Evolutionary conservation across 2,888 invertebrate genomes (phyloP), one percentile per base, ranked within the genome.

Genomic region (Mimumesa dahlbomi): DNA sequence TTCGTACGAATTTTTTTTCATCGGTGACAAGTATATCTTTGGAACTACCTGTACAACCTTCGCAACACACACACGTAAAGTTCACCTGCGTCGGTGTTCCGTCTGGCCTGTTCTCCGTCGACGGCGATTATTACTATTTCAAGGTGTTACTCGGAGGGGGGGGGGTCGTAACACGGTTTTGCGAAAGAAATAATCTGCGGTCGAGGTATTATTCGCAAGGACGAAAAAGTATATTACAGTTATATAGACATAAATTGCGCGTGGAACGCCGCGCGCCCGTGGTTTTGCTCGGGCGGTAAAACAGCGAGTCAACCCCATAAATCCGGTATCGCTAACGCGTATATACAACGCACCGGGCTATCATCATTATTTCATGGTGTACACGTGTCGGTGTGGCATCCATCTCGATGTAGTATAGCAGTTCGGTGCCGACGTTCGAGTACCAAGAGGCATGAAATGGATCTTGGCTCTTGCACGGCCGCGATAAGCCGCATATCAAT

Each of bases 401-500:
- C n/a, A 13, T 25, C 48, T 6, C 25, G 25, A 25, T 3, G 7
- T 25, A 25, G 16, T 61, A 22, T 18, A 25, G 4, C 29, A 25
- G 40, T 48, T 54, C 45, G 36, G 29, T 59, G 59, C 46, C 56
- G 61, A 56, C 57, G 38, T n/a, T 40, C 34, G 56, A 21, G 40
- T 14, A 63, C 52, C 22, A 22, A 54, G 64, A 59, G 46, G 9
- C 49, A 48, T 45, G 72, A 70, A 78, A 75, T 70, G 70, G 66
- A 70, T 73, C 70, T 62, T 43, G 63, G 65, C 36, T 42, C 53
- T 65, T 48, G 53, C 59, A 18, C 48, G 40, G 42, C 42, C 58
- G 42, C 65, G 73, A 76, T 68, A 73, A 76, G 61, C 63, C 66
- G 68, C 67, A 49, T 69, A 79, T 79, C 79, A 69, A 78, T 79